A percentile compares a stretch with the other conserved stretches of the same genome.
These are phyloP conservation scores for Pteronotus mesoamericanus DNA, from an alignment of 2,797 vertebrate species.

Conservation along the genomic window DNA sequence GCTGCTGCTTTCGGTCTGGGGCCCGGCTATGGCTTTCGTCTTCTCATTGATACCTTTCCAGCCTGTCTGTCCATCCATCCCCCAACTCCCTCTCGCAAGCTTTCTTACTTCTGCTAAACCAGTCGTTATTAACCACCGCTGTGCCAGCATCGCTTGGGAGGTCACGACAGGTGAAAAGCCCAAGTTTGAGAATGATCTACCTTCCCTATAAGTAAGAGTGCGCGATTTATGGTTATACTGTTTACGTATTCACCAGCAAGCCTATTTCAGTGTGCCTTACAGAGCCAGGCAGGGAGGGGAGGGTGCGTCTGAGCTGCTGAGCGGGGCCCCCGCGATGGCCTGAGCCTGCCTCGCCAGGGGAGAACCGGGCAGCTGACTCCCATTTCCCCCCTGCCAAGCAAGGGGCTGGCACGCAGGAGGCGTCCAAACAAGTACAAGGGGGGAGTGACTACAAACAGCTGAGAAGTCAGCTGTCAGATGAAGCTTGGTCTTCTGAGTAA, in stretches of 20 bases:
- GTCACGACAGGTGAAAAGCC: background rate
- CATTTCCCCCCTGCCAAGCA: background rate
- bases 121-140: background rate
- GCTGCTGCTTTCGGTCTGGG: background rate
- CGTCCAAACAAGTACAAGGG: background rate
- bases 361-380: background rate
- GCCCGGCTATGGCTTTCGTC: background rate
- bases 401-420: background rate
- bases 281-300: background rate
- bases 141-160: background rate
- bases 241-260: background rate
- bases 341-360: background rate
- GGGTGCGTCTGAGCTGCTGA: background rate
- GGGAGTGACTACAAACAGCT: background rate
- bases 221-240: background rate
- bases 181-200: background rate
- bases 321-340: too few species aligned
- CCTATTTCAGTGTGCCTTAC: background rate
- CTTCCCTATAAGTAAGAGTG: background rate
- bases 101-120: background rate
- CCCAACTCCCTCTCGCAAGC: accelerated
- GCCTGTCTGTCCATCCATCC: background rate
- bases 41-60: background rate
- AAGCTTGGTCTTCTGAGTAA: background rate
- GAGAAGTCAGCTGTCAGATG: background rate